Evolutionary conservation across 2,797 vertebrate genomes (phyloP).

Genomic region (Gila robusta): DNA sequence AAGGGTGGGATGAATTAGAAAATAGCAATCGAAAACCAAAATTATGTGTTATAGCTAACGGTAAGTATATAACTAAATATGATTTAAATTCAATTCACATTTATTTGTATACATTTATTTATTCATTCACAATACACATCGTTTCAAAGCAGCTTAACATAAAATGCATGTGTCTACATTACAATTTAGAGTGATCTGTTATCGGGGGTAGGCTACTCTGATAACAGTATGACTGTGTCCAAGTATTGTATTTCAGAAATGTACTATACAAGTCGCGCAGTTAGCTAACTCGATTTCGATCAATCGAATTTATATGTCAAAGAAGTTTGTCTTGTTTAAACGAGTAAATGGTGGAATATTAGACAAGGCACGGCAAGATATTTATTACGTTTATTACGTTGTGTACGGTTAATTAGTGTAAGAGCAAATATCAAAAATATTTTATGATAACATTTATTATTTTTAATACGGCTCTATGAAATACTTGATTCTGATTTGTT

Average conservation of each 20-base stretch:
- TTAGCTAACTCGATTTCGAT: background rate
- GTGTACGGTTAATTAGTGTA: background rate
- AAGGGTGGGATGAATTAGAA: background rate
- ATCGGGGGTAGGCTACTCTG: too few species aligned
- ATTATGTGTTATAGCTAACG: background rate
- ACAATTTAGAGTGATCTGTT: too few species aligned
- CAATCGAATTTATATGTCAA: background rate
- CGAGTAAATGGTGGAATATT: background rate
- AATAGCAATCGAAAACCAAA: background rate
- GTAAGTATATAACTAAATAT: background rate
- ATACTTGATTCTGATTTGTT: background rate
- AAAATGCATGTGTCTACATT: too few species aligned
- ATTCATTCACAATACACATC: too few species aligned
- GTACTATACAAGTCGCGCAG: too few species aligned
- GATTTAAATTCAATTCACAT: background rate
- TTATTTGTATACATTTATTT: too few species aligned
- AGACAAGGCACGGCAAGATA: background rate
- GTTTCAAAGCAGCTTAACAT: too few species aligned
- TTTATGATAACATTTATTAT: background rate
- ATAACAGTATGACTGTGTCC: too few species aligned
- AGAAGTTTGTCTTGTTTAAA: background rate
- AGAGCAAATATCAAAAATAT: background rate
- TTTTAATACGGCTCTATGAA: background rate
- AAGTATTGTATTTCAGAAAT: too few species aligned
- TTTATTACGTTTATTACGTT: background rate